These are phyloP conservation scores for Hypsibius dujardini DNA, from an alignment of 1,140 invertebrate genomes.

Conservation along the genomic window DNA sequence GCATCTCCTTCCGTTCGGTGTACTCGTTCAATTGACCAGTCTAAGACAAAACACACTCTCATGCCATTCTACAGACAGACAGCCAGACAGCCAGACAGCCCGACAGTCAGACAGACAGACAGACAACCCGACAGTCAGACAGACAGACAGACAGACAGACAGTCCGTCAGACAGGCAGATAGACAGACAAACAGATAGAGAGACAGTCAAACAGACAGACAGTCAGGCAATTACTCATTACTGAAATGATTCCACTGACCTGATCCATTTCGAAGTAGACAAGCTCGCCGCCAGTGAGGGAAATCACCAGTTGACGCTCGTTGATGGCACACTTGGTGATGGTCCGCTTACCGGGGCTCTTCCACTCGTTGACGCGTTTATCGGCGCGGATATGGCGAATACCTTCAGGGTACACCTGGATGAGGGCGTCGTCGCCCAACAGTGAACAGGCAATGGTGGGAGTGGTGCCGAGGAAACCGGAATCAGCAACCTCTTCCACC, in stretches of 20 bases:
- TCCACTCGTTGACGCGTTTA: conserved; percentile 97
- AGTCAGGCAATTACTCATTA: background rate
- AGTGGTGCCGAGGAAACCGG: conserved; percentile 93
- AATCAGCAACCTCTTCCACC: conserved; percentile 98
- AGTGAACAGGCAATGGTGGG: conserved; percentile 90
- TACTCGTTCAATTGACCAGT: conserved; percentile 95
- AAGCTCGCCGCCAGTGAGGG: conserved; percentile 84
- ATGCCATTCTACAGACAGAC: background rate
- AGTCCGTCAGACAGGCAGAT: background rate
- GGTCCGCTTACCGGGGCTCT: conserved; percentile 85
- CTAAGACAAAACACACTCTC: conserved; percentile 35
- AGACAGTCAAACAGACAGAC: conserved; percentile 9
- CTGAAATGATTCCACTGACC: conserved; percentile 43
- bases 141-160: background rate
- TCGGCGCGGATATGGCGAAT: conserved; percentile 94
- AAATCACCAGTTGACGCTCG: conserved; percentile 93
- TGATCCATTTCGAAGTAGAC: conserved; percentile 99
- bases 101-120: background rate
- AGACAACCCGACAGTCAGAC: background rate
- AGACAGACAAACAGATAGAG: background rate
- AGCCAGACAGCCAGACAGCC: no score
- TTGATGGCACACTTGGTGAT: conserved; percentile 97
- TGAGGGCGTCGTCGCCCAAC: conserved; percentile 86
- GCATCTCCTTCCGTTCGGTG: conserved; percentile 87
- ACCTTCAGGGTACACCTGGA: conserved; percentile 95